Conservation (phyloP, 2,113 vertebrate genomes). For the Heterotis niloticus region DNA sequence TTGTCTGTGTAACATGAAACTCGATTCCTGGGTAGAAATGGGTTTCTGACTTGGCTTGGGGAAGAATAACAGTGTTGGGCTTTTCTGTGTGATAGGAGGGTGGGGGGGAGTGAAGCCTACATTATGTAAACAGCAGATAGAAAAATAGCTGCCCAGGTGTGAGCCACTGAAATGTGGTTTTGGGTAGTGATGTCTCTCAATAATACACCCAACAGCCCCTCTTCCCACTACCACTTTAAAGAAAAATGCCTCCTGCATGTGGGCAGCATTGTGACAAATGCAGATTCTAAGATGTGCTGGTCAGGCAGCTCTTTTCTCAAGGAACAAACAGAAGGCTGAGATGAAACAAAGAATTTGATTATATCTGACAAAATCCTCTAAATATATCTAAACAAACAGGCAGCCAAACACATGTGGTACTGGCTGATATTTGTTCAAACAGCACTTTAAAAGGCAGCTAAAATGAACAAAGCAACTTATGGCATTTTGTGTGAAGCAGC, state of each 20-base stretch:
- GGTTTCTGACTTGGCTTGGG: neutral
- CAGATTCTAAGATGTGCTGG: neutral
- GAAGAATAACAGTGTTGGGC: neutral
- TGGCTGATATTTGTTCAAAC: neutral
- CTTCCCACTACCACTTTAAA: neutral
- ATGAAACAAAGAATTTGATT: neutral
- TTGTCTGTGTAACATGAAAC: neutral
- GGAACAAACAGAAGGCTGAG: neutral
- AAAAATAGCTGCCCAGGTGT: neutral
- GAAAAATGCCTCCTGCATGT: neutral
- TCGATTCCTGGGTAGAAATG: slow-evolving; percentile 16
- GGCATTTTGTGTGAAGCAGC: neutral
- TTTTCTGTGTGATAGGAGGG: neutral
- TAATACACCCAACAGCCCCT: neutral
- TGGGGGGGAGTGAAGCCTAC: neutral
- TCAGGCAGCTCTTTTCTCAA: neutral
- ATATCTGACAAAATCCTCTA: neutral
- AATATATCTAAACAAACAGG: neutral
- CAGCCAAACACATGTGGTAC: neutral
- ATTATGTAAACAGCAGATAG: slow-evolving; percentile 17
- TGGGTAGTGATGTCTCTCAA: neutral
- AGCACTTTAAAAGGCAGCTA: no score
- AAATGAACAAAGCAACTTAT: no score
- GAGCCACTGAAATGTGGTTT: neutral
- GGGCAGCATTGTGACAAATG: neutral